Percentiles rank a stretch among this genome's conserved stretches.
These are phyloP conservation scores for Brachyptera putata DNA, from an alignment of 2,888 invertebrate species.

Conservation along the genomic window DNA sequence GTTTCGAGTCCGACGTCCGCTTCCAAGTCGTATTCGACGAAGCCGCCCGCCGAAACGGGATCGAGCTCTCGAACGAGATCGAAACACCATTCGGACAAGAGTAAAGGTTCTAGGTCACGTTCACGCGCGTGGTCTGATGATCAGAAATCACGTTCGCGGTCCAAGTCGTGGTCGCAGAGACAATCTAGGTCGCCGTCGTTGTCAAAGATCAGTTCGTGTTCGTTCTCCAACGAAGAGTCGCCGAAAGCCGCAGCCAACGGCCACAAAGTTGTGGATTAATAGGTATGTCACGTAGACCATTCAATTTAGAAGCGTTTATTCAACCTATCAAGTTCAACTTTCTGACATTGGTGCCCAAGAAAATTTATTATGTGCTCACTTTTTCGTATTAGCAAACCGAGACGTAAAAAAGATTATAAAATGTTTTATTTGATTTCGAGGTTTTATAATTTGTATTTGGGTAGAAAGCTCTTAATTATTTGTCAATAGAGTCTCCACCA, in stretches of 20 bases:
- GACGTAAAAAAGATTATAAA: no score
- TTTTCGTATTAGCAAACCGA: no score
- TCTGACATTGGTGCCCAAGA: no score
- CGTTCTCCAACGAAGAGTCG: background rate
- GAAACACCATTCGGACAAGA: background rate
- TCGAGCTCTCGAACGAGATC: background rate
- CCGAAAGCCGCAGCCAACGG: background rate
- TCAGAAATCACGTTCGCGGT: background rate
- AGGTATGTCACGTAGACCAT: no score
- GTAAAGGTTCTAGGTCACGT: background rate
- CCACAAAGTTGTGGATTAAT: no score
- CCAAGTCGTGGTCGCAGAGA: background rate
- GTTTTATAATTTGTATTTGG: no score
- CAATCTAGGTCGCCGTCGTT: background rate
- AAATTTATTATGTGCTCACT: no score
- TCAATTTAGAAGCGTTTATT: no score
- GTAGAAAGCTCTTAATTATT: no score
- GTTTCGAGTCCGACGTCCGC: background rate
- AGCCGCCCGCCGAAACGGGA: background rate
- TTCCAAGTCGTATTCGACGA: background rate
- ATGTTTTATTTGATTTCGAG: no score
- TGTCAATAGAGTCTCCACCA: no score
- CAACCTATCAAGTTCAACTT: no score
- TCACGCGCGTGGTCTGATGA: background rate
- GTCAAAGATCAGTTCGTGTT: background rate